These are phyloP conservation scores for Rhipidura dahli DNA, from an alignment of 2,113 vertebrate genomes.

Conservation along the genomic window DNA sequence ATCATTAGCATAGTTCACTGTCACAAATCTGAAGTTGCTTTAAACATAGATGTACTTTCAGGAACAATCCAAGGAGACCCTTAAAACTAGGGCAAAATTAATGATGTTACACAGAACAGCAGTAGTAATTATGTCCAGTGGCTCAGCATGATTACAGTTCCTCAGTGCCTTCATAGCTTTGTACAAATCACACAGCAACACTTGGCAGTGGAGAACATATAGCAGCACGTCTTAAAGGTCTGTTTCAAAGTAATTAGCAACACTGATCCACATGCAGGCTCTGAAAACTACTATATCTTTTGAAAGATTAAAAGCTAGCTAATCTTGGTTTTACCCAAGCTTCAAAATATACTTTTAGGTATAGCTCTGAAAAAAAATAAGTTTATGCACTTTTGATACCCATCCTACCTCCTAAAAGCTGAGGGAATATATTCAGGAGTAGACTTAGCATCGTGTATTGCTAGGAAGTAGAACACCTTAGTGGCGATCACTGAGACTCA, in stretches of 20 bases:
- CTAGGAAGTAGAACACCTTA: neutral
- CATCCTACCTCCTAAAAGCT: neutral
- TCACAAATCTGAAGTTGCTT: neutral
- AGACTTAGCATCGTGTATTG: neutral
- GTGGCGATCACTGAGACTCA: neutral
- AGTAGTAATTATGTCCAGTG: neutral
- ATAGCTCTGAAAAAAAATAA: neutral
- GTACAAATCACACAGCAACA: neutral
- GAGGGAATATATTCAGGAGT: neutral
- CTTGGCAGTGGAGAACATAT: neutral
- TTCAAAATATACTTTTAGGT: neutral
- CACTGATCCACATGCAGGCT: neutral
- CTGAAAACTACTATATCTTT: neutral
- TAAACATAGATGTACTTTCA: neutral
- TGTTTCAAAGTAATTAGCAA: neutral
- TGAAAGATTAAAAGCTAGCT: neutral
- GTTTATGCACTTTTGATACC: neutral
- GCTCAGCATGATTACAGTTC: neutral
- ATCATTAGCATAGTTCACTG: neutral
- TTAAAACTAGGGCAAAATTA: constrained; percentile 1
- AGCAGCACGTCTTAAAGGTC: neutral
- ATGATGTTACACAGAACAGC: neutral
- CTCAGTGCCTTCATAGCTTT: neutral
- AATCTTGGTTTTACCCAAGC: neutral
- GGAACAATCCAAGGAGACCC: neutral